Base-by-base conservation (phyloP, 2,797 vertebrate species). In the Tapirus indicus region DNA sequence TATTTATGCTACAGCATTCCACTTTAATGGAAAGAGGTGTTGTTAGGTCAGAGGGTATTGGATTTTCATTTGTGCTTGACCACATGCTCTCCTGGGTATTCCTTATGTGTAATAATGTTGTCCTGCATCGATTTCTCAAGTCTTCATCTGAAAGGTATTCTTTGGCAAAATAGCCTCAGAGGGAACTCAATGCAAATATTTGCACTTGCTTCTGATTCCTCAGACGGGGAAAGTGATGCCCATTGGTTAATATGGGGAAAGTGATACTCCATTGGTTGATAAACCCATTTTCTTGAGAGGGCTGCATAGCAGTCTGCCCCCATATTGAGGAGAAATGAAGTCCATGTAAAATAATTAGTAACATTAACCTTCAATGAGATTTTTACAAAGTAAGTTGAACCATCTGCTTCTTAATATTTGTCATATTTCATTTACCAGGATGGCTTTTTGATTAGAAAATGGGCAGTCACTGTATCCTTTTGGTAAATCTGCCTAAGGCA, bases 361-460 rank as follows among this genome's bases (percentile, higher is more conserved):
- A 90, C 71, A 93, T 88, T 97, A 91, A 91, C 85, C 32, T 96
- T 94, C 82, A 41, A 5, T 79, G 88, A 94, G 87, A 87, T 56
- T 96, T 98, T 95, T 89, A 92, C 91, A 83, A 97, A 92, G 93
- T 80, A 89, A 77, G 54, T 96, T 87, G 66, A 95, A 78, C 89
- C 72, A 66, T 93, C 91, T 96, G 88, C 95, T 96, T 97, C 93
- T 96, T 93, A 85, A 12, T 97, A 96, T 96, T 96, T 95, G 97
- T 97, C 95, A 80, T 95, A 92, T 97, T 98, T 97, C 97, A 97
- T 97, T 96, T 97, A 74, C 86, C 72, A 35, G 84, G 71, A 94
- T 97, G 77, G 79, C n/a, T 96, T 97, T 97, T 98, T 89, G 86
- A 97, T 97, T 97, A 97, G 97, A 96, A 97, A 96, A 96, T 93